Evolutionary conservation across 2,113 vertebrate genomes (phyloP).

Genomic region (Progne subis): DNA sequence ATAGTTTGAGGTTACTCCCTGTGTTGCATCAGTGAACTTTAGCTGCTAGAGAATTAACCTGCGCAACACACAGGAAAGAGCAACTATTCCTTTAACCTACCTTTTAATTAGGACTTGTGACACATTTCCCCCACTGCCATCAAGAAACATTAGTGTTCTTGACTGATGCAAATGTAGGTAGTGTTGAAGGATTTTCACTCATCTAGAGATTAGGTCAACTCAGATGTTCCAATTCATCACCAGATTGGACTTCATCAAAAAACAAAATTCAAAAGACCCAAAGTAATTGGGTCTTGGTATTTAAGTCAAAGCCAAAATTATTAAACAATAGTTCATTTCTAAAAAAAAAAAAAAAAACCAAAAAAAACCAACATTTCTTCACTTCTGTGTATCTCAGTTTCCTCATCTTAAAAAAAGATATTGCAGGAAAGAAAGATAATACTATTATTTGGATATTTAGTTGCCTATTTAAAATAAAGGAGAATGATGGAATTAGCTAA

Average conservation of each 20-base stretch:
- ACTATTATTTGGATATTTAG: not conserved
- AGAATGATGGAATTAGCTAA: fast-evolving
- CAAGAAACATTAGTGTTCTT: not conserved
- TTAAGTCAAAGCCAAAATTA: not conserved
- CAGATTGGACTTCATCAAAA: not conserved
- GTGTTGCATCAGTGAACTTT: not conserved
- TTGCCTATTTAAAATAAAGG: not conserved
- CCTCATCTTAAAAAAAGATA: not conserved
- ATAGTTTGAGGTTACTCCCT: not conserved
- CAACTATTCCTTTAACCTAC: not conserved
- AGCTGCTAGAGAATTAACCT: not conserved
- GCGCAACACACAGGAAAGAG: not conserved
- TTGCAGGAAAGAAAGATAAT: not conserved
- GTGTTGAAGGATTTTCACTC: not conserved
- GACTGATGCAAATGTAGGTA: not conserved
- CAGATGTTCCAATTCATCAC: not conserved
- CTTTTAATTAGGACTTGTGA: not conserved
- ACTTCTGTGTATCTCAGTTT: not conserved
- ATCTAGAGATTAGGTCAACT: not conserved
- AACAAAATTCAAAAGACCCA: not conserved
- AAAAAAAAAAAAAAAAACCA: not conserved
- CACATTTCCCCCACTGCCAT: not conserved
- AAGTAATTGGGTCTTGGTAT: not conserved
- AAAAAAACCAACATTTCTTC: not conserved
- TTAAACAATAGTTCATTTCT: not conserved